phyloP scores from a whole-genome alignment of 2,888 invertebrate genomes.

The Patella pellucida region DNA sequence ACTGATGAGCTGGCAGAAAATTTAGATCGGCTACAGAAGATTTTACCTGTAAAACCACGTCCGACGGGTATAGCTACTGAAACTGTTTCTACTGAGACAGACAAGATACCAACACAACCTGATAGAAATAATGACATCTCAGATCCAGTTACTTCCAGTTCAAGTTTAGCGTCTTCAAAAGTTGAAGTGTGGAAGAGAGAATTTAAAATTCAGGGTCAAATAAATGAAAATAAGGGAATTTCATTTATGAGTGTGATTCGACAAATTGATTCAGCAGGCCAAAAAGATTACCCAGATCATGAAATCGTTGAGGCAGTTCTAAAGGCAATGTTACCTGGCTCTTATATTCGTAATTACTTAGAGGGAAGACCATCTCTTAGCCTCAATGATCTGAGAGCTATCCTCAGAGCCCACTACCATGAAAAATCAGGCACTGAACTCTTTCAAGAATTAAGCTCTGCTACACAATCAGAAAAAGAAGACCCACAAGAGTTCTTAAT shows the following conservation, averaged over 20 bases:
- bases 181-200: background rate
- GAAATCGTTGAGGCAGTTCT: background rate
- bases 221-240: background rate
- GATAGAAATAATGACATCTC: too few species aligned
- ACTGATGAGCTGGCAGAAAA: too few species aligned
- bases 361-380: background rate
- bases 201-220: slow-evolving; percentile 1
- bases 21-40: too few species aligned
- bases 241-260: background rate
- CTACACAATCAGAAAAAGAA: background rate
- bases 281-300: background rate
- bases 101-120: too few species aligned
- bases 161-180: too few species aligned
- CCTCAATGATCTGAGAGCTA: background rate
- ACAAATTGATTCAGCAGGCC: background rate
- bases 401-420: background rate
- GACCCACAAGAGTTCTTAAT: background rate
- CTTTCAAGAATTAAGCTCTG: background rate
- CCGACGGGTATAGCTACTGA: too few species aligned
- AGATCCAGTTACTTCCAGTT: too few species aligned
- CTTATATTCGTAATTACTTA: background rate
- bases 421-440: slow-evolving; percentile 6
- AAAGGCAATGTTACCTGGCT: background rate
- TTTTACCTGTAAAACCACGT: too few species aligned
- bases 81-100: too few species aligned